Conservation (phyloP, 2,113 vertebrate genomes). For the Leptobrachium ailaonicum region DNA sequence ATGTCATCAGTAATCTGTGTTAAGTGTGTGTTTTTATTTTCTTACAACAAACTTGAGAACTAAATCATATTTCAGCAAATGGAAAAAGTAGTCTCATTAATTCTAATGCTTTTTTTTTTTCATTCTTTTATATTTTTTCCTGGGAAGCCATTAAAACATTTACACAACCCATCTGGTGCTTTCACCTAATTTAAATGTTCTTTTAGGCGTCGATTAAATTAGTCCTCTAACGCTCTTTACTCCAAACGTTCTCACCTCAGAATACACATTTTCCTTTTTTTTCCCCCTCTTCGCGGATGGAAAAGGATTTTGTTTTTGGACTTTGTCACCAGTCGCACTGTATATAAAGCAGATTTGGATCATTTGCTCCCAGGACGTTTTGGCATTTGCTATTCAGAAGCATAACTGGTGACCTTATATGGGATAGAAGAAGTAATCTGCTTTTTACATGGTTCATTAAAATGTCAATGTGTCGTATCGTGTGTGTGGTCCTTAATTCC, state of each 20-base stretch:
- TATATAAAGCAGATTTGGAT: not conserved
- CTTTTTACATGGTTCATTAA: conserved; percentile 52
- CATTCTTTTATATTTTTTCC: too few relatives aligned
- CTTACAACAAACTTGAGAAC: too few relatives aligned
- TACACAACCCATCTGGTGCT: not conserved
- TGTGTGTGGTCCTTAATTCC: conserved; percentile 13
- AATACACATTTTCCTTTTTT: not conserved
- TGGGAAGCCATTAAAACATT: conserved; percentile 10
- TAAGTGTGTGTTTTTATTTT: too few relatives aligned
- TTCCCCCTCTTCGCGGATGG: not conserved
- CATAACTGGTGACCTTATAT: conserved; percentile 5
- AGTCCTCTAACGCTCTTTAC: not conserved
- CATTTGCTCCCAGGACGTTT: not conserved
- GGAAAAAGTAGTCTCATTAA: too few relatives aligned
- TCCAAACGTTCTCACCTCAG: not conserved
- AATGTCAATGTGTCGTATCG: conserved; percentile 36
- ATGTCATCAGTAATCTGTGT: too few relatives aligned
- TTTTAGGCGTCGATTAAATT: conserved; percentile 13
- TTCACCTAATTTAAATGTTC: conserved; percentile 6
- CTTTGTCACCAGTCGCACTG: not conserved
- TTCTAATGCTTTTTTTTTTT: too few relatives aligned
- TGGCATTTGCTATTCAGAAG: conserved; percentile 41
- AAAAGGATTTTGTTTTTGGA: not conserved
- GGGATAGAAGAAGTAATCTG: conserved; percentile 32
- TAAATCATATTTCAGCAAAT: too few relatives aligned